Evolutionary conservation across 2,797 vertebrate genomes (phyloP), one percentile per base, ranked within the genome.

Genomic region (Eulemur rubriventer): DNA sequence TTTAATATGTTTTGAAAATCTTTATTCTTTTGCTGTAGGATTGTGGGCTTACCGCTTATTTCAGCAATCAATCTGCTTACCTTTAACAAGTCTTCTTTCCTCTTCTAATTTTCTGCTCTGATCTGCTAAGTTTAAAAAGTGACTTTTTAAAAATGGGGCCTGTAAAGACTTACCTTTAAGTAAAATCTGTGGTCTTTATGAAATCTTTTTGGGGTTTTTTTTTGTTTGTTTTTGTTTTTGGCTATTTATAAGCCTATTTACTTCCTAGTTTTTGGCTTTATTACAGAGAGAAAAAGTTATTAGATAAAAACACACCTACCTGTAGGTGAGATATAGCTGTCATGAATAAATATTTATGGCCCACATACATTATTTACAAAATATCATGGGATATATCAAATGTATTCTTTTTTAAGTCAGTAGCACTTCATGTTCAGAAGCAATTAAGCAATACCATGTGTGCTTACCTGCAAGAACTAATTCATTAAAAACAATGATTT

Each of bases 121-220:
- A 81, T 83, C 22, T 94, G 8, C 35, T 94, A 63, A 46, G 22
- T 76, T 96, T 94, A 41, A 96, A 92, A 84, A 85, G 22, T 73
- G 10, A 46, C 88, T 81, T 92, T 69, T 69, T 38, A 13, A 14
- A 82, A 55, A 57, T 57, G 2, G 13, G 12, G n/a, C 33, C 1
- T 18, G 1, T 5, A n/a, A 50, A 28, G 30, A 22, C 46, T 79
- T 18, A 30, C 10, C 38, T 95, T 84, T 95, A 61, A 78, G 55
- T 78, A 94, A 85, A 91, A 28, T 81, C 4, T 89, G 7, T 78
- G 46, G 2, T 4, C 3, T 84, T 61, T 82, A 48, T 52, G 57
- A 33, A 35, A 69, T 69, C 41, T 72, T 57, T 59, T 38, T 46
- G 43, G 43, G 10, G 2, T 70, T 43, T 72, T 59, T 59, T 24